Evolutionary conservation across 2,888 invertebrate genomes (phyloP).

Genomic region (Crematogaster levior): DNA sequence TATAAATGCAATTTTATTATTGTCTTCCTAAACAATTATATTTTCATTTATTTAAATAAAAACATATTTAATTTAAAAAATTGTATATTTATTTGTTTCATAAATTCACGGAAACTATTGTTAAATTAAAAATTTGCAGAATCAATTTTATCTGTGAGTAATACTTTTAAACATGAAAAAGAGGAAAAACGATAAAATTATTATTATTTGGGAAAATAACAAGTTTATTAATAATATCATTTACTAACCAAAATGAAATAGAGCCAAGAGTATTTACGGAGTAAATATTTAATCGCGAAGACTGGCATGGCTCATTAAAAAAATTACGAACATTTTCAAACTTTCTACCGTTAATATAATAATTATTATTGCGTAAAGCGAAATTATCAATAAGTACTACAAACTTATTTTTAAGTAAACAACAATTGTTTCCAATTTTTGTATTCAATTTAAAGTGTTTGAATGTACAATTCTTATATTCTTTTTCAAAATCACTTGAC

Average conservation of each 20-base stretch:
- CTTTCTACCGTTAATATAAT: slow-evolving; percentile 6
- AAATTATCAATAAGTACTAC: slow-evolving; percentile 12
- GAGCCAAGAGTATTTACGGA: neutral
- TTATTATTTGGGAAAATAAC: slow-evolving; percentile 12
- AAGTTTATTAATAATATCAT: slow-evolving; percentile 9
- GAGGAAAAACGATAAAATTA: neutral
- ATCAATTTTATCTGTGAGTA: neutral
- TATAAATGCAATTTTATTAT: slow-evolving; percentile 1
- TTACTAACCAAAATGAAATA: neutral
- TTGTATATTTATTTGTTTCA: neutral
- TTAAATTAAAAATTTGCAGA: slow-evolving; percentile 5
- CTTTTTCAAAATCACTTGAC: neutral
- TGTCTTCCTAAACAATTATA: neutral
- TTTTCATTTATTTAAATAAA: neutral
- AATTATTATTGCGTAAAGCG: neutral
- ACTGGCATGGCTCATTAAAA: too few species aligned
- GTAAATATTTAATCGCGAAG: slow-evolving; percentile 20
- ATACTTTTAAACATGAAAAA: neutral
- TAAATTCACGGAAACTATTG: neutral
- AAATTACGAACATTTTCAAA: neutral
- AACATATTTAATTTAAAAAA: too few species aligned
- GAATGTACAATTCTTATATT: slow-evolving; percentile 4
- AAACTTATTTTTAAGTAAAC: neutral
- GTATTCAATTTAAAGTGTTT: neutral
- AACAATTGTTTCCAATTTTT: neutral